Evolutionary conservation across 2,797 vertebrate genomes (phyloP).

Genomic region (Pteropus rufus): DNA sequence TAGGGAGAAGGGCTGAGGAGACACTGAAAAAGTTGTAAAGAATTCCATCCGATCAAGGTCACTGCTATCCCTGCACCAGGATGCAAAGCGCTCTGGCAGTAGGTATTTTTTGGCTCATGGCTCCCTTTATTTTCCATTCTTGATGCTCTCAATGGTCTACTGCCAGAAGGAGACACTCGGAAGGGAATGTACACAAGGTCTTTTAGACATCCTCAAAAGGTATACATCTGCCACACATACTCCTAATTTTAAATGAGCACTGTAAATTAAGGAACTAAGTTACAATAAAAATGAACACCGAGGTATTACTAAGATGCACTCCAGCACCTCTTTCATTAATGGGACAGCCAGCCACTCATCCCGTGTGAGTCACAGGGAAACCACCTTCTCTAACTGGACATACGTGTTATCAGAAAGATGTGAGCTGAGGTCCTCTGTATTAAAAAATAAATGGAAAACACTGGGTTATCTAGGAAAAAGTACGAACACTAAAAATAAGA

Average conservation of each 20-base stretch:
- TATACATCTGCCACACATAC: background rate
- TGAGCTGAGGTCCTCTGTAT: background rate
- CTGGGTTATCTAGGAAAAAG: background rate
- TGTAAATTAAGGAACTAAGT: background rate
- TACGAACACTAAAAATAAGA: background rate
- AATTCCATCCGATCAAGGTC: background rate
- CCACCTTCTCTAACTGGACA: background rate
- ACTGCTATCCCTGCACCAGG: background rate
- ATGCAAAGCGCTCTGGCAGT: background rate
- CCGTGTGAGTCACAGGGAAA: background rate
- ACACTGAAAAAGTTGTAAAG: background rate
- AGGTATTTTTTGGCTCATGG: background rate
- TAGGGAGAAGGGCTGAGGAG: background rate
- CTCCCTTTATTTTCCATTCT: background rate
- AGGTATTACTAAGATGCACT: background rate
- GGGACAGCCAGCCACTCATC: background rate
- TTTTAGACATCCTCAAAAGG: background rate
- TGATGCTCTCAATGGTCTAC: background rate
- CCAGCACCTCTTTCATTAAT: background rate
- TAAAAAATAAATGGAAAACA: conserved; percentile 35
- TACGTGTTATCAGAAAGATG: background rate
- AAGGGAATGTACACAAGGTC: background rate
- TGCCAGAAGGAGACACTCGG: background rate
- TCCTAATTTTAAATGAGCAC: background rate
- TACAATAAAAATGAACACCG: background rate